Evolutionary conservation across 2,888 invertebrate species (phyloP).

Genomic region (Clitarchus hookeri): DNA sequence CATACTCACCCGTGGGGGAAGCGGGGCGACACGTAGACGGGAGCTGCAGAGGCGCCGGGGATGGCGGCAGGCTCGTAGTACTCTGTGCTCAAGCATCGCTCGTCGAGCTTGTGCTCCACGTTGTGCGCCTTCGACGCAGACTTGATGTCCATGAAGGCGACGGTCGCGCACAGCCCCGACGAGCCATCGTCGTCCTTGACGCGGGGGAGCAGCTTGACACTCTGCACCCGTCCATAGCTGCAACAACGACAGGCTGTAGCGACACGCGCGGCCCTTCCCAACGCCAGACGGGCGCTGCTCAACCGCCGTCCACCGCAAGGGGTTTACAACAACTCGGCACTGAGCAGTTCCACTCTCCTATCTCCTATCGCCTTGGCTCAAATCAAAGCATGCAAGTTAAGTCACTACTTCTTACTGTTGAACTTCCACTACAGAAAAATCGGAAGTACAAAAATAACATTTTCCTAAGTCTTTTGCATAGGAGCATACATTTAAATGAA

Average conservation of each 20-base stretch:
- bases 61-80: slow-evolving; percentile 87
- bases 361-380: too few relatives aligned
- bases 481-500: too few relatives aligned
- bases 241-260: slow-evolving; percentile 48
- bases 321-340: too few relatives aligned
- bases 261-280: background rate
- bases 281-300: background rate
- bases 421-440: too few relatives aligned
- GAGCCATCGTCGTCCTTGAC: slow-evolving; percentile 61
- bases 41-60: slow-evolving; percentile 59
- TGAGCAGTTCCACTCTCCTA: too few relatives aligned
- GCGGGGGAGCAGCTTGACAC: slow-evolving; percentile 86
- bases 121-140: slow-evolving; percentile 93
- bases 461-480: too few relatives aligned
- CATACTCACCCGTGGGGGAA: slow-evolving; percentile 61
- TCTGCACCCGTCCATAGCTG: slow-evolving; percentile 98
- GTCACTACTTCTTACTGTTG: too few relatives aligned
- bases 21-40: slow-evolving; percentile 59
- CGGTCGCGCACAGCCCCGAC: slow-evolving; percentile 79
- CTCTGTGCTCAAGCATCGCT: slow-evolving; percentile 84
- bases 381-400: too few relatives aligned
- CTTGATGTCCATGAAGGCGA: slow-evolving; percentile 96
- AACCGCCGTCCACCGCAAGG: too few relatives aligned
- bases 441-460: too few relatives aligned
- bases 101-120: slow-evolving; percentile 86